Conservation (phyloP, 92 coral and sea anemone genomes). For the Palythoa grandis region DNA sequence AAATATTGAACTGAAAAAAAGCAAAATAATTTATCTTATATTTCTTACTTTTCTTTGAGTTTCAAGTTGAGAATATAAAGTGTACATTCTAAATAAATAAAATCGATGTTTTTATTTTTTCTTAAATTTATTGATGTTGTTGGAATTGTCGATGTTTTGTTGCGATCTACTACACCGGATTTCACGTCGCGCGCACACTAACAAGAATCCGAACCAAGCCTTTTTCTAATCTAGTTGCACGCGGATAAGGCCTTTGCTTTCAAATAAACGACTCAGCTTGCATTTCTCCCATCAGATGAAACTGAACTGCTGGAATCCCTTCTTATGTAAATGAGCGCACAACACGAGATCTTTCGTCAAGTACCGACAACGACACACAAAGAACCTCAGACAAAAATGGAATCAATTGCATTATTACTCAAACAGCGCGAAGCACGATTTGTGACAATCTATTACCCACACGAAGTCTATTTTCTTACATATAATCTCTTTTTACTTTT, state of each 20-base stretch:
- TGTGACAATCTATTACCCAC: slow-evolving; percentile 1
- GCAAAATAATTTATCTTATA: no score
- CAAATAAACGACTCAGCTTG: slow-evolving; percentile 40
- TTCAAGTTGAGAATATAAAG: no score
- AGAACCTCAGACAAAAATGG: slow-evolving; percentile 27
- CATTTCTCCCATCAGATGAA: slow-evolving; percentile 15
- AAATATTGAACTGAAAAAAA: slow-evolving; percentile 5
- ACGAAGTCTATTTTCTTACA: neutral
- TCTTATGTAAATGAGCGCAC: slow-evolving; percentile 42
- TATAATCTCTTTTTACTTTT: neutral
- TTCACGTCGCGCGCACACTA: slow-evolving; percentile 13
- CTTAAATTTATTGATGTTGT: neutral
- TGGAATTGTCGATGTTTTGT: no score
- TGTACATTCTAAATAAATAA: no score
- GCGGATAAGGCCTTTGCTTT: slow-evolving; percentile 21
- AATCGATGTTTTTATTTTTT: neutral
- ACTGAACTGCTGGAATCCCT: slow-evolving; percentile 19
- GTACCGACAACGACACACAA: slow-evolving; percentile 16
- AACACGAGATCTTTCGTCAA: slow-evolving; percentile 21
- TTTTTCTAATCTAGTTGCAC: slow-evolving; percentile 22
- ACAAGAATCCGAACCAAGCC: neutral
- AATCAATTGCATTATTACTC: slow-evolving; percentile 1
- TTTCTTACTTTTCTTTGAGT: no score
- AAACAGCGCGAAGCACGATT: neutral
- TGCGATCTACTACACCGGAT: neutral